Conservation (phyloP, 2,113 vertebrate species). For the Cyprichromis sp. region DNA sequence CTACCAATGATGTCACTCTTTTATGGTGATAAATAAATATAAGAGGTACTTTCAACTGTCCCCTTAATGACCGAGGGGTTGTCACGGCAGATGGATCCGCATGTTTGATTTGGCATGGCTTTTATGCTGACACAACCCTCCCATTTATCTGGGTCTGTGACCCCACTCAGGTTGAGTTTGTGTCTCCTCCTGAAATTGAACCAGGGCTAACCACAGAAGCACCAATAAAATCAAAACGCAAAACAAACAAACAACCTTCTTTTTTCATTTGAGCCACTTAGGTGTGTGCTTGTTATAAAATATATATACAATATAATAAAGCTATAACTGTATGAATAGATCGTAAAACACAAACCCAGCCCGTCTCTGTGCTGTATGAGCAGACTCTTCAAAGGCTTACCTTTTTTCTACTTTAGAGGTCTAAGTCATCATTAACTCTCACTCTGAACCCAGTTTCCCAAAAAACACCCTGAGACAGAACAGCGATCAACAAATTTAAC, state of each 20-base stretch:
- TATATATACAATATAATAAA: not conserved
- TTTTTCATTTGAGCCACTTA: too few species aligned
- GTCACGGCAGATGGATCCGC: not conserved
- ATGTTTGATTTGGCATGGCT: not conserved
- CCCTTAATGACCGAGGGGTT: not conserved
- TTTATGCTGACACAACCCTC: not conserved
- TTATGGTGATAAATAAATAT: not conserved
- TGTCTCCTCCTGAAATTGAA: not conserved
- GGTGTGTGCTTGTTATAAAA: not conserved
- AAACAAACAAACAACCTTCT: too few species aligned
- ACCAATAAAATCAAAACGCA: not conserved
- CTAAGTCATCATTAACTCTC: not conserved
- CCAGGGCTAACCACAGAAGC: not conserved
- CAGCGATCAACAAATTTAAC: not conserved
- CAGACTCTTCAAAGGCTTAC: not conserved
- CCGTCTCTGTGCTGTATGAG: not conserved
- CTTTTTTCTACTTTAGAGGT: not conserved
- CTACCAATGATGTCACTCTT: not conserved
- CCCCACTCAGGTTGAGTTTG: not conserved
- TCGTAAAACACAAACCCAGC: not conserved
- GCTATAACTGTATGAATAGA: not conserved
- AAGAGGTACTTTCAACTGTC: not conserved
- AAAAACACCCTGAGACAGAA: not conserved
- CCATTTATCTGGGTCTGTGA: not conserved
- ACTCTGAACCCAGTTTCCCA: not conserved